phyloP scores from a whole-genome alignment of 2,113 vertebrate genomes.

The Campylomormyrus numenius region DNA sequence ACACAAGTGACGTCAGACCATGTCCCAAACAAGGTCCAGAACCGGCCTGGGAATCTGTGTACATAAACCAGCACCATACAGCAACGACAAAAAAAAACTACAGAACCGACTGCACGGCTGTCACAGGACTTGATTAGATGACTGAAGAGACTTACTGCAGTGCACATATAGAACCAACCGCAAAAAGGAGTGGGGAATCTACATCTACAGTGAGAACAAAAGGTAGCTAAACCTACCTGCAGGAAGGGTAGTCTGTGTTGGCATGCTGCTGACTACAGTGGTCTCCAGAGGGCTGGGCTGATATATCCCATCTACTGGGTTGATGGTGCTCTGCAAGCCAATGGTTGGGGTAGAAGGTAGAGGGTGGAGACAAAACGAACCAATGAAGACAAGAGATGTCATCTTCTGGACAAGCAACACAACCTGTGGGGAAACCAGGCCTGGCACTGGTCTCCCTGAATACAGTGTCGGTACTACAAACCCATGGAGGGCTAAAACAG shows the following conservation, averaged over 20 bases:
- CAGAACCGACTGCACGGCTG: neutral
- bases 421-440: neutral
- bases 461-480: neutral
- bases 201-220: neutral
- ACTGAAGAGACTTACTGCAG: neutral
- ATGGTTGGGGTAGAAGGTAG: conserved; percentile 18
- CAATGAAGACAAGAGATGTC: neutral
- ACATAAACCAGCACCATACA: neutral
- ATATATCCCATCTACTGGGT: conserved; percentile 92
- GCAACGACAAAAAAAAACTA: neutral
- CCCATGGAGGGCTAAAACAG: neutral
- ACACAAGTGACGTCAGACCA: neutral
- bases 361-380: conserved; percentile 12
- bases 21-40: neutral
- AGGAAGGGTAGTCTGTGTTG: conserved; percentile 84
- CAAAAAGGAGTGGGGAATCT: neutral
- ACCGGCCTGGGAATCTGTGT: neutral
- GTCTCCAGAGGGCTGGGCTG: conserved; percentile 80
- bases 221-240: conserved; percentile 61
- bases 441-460: neutral
- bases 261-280: conserved; percentile 78
- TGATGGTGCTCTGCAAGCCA: conserved; percentile 84
- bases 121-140: neutral
- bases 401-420: neutral
- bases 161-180: neutral